phyloP scores from a whole-genome alignment of 2,797 vertebrate species.

The Phoeniculus purpureus region DNA sequence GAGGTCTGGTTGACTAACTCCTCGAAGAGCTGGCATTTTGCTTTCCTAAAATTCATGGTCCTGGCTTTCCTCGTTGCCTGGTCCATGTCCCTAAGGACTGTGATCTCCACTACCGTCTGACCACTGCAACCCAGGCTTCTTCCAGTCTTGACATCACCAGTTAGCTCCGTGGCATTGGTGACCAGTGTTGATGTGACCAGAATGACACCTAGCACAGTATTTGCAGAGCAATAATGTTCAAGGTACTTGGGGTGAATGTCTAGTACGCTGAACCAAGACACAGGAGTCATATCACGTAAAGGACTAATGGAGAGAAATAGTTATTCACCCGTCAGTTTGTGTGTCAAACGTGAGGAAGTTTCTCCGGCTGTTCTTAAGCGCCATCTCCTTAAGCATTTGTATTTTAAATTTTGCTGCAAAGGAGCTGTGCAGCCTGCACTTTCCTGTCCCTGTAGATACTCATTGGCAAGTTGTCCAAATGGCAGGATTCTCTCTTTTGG shows the following conservation, averaged over 20 bases:
- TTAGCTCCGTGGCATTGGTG: no score
- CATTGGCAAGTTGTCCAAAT: slow-evolving; percentile 8
- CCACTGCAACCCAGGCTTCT: no score
- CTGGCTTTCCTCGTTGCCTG: no score
- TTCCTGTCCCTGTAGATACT: background rate
- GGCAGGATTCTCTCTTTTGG: slow-evolving; percentile 8
- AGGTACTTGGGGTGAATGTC: background rate
- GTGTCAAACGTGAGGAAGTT: background rate
- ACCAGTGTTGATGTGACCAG: fast-evolving
- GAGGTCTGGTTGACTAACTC: no score
- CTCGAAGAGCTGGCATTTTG: no score
- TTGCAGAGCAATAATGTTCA: background rate
- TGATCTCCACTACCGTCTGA: no score
- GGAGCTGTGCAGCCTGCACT: background rate
- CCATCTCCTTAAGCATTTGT: background rate
- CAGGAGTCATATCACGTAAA: background rate
- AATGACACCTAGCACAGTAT: background rate
- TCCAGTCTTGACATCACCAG: no score
- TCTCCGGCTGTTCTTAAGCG: background rate
- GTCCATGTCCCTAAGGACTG: no score
- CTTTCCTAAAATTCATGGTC: no score
- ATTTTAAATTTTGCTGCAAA: background rate
- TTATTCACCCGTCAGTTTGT: background rate
- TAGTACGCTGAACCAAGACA: background rate
- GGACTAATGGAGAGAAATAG: background rate